Evolutionary conservation across 2,113 vertebrate species (phyloP), one percentile per base, ranked within the genome.

Genomic region (Bufo bufo): DNA sequence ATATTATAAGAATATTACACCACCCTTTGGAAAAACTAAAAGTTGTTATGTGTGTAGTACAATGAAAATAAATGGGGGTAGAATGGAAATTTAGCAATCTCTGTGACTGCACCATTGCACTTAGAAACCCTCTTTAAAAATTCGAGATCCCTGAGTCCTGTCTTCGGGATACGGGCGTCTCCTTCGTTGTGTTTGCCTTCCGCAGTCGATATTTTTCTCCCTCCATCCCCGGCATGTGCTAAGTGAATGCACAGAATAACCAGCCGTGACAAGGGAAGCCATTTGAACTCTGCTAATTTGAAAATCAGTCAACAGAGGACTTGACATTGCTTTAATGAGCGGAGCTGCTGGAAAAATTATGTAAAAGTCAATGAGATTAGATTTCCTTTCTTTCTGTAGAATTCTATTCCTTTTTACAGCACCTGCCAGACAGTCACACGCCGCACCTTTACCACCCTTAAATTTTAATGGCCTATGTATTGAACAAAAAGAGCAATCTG

Each of bases 251-350:
- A 0, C 0, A 4, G n/a, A 20, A 72, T 66, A 4, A 2, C 7
- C 50, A 56, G 52, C 65, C 19, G 8, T 59, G 84, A 52, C 90
- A 85, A 33, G 23, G 43, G 43, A 81, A 89, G 75, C 82, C 80
- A 50, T 77, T 52, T 85, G 75, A 87, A 82, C 90, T 69, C 17
- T 52, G 45, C 69, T 80, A 78, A 85, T 85, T 65, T 82, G 65
- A 83, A 58, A 84, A 87, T 75, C 84, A 74, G n/a, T 90, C 80
- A 89, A 13, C 61, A 78, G 69, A 61, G 49, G 16, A 9, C 59
- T 43, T 87, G 88, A 89, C 82, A 80, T 84, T 47, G 66, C 58
- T 86, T 45, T 80, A 77, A 85, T 89, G 77, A 87, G 47, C 49
- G 9, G 33, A 50, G 77, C 52, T 58, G 49, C n/a, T 75, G 82